Evolutionary conservation across 2,113 vertebrate species (phyloP), one percentile per base, ranked within the genome.

Genomic region (Diphyllodes magnificus): DNA sequence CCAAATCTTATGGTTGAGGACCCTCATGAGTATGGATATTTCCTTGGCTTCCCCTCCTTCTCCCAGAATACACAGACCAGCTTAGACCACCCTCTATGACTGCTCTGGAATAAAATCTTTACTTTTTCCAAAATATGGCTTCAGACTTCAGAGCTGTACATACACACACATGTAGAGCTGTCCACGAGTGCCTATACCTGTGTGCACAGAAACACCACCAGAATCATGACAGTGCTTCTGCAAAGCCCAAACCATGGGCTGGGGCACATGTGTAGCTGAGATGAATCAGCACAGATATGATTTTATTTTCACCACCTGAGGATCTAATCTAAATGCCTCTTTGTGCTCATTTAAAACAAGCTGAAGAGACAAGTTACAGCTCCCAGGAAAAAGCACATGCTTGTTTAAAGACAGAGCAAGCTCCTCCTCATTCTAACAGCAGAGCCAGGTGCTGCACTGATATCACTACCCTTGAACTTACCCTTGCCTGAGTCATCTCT

Each of bases 381-480:
- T 79, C 37, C 65, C 19, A 39, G 65, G 44, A 47, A 39, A 82
- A 82, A 85, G 66, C 17, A 53, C 19, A 42, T 20, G 7, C 57
- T 71, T 83, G 10, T 82, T 94, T 94, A 51, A 92, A 72, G 80
- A 47, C 15, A 11, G 3, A 60, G 70, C 45, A 59, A 57, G 37
- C 16, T 13, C 27, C 40, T 35, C 80, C 84, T 76, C 31, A 2
- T 11, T 30, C 57, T 71, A 90, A 42, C 70, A 92, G 85, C 70
- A 28, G 44, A 39, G 73, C 69, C 77, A 86, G 85, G 47, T 68
- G 75, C 72, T 78, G 39, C 30, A 45, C 37, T 22, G 40, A 27
- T 85, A 86, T 15, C 42, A 2, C 56, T 87, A 12, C 42, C 96
- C 85, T 96, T 91, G 88, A 96, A 85, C 42, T 92, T 81, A 83